These are phyloP conservation scores for Phthorimaea operculella DNA, from an alignment of 1,140 invertebrate species.

Conservation along the genomic window DNA sequence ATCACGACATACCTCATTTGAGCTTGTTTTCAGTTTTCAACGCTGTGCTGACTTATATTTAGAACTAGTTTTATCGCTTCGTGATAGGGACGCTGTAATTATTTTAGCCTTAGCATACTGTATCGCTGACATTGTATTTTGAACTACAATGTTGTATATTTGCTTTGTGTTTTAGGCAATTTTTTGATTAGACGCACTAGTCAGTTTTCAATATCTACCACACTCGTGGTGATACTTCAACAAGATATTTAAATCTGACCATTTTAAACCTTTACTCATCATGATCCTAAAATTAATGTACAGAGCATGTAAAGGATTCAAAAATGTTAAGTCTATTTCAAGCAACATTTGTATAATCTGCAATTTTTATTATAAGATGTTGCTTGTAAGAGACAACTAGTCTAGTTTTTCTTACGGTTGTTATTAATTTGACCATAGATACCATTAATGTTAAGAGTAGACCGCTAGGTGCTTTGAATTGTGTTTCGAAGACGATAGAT, in stretches of 20 bases:
- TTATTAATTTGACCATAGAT: too few species aligned
- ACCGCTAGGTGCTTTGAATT: not conserved
- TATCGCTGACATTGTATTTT: slow-evolving; percentile 21
- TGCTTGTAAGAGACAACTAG: too few species aligned
- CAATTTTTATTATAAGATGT: too few species aligned
- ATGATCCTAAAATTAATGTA: slow-evolving; percentile 1
- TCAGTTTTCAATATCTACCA: slow-evolving; percentile 8
- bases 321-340: not conserved
- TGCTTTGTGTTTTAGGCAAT: slow-evolving; percentile 21
- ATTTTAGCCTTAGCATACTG: slow-evolving; percentile 27
- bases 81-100: slow-evolving; percentile 32
- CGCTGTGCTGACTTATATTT: slow-evolving; percentile 38
- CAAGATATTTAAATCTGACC: not conserved
- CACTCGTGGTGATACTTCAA: not conserved
- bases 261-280: not conserved
- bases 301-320: not conserved
- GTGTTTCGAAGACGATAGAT: not conserved
- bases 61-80: slow-evolving; percentile 37
- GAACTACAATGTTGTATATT: slow-evolving; percentile 19
- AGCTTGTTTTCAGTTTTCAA: slow-evolving; percentile 36
- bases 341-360: not conserved
- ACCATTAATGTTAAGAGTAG: not conserved
- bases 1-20: slow-evolving; percentile 34
- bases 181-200: slow-evolving; percentile 8
- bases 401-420: too few species aligned